Conservation (phyloP, 2,113 vertebrate species). For the Laticauda colubrina region DNA sequence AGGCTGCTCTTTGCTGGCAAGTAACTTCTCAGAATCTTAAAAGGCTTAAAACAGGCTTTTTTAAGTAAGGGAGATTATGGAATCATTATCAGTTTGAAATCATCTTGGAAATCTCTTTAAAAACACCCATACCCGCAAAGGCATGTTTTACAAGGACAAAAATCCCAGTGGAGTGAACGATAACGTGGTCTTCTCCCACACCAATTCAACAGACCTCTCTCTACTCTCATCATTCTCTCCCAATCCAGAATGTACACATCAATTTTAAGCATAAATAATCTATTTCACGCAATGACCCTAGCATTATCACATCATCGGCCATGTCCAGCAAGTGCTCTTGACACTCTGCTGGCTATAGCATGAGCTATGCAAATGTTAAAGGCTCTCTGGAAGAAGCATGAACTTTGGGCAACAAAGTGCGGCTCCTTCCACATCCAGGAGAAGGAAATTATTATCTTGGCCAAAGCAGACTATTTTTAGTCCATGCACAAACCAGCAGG, state of each 20-base stretch:
- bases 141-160: background rate
- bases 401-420: background rate
- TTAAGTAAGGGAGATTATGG: background rate
- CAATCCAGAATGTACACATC: background rate
- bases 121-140: background rate
- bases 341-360: background rate
- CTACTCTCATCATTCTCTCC: background rate
- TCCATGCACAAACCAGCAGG: background rate
- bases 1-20: background rate
- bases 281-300: background rate
- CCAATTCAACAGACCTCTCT: background rate
- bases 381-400: background rate
- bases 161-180: background rate
- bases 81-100: background rate
- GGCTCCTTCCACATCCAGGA: background rate
- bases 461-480: background rate
- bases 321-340: background rate
- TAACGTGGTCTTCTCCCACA: background rate
- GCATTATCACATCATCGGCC: background rate
- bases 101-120: background rate
- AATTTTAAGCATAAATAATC: background rate
- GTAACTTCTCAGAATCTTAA: background rate
- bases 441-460: background rate
- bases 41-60: background rate
- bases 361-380: background rate